Conservation (phyloP, 2,113 vertebrate species). For the Etheostoma spectabile region DNA sequence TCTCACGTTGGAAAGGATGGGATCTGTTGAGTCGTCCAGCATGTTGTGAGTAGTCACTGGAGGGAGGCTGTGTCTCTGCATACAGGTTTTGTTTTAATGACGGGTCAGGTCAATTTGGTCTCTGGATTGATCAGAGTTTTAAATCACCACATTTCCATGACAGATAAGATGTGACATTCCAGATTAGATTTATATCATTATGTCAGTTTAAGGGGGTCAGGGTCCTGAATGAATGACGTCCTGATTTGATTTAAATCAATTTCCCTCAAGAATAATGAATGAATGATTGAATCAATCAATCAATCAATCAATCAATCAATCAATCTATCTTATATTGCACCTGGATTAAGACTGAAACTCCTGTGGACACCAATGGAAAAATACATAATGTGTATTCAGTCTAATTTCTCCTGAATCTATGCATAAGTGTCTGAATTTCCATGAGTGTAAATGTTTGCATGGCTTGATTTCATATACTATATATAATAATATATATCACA, state of each 20-base stretch:
- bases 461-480: too few species aligned
- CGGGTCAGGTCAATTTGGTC: not conserved
- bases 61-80: conserved; percentile 92
- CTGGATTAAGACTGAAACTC: not conserved
- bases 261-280: not conserved
- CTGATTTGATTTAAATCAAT: not conserved
- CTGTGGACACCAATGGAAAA: not conserved
- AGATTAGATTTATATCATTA: not conserved
- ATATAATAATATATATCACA: too few species aligned
- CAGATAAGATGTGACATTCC: not conserved
- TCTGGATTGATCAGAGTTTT: not conserved
- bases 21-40: conserved; percentile 91
- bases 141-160: not conserved
- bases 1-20: conserved; percentile 93
- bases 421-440: too few species aligned
- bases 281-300: not conserved
- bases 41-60: conserved; percentile 99
- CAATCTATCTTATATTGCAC: too few species aligned
- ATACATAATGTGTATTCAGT: not conserved
- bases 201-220: not conserved
- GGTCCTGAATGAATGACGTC: not conserved
- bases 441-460: not conserved
- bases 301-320: too few species aligned
- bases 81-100: not conserved
- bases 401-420: not conserved